A percentile compares a stretch with the other conserved stretches of the same genome.
These are phyloP conservation scores for Orthonychiurus folsomi DNA, from an alignment of 2,888 invertebrate genomes.

Conservation along the genomic window DNA sequence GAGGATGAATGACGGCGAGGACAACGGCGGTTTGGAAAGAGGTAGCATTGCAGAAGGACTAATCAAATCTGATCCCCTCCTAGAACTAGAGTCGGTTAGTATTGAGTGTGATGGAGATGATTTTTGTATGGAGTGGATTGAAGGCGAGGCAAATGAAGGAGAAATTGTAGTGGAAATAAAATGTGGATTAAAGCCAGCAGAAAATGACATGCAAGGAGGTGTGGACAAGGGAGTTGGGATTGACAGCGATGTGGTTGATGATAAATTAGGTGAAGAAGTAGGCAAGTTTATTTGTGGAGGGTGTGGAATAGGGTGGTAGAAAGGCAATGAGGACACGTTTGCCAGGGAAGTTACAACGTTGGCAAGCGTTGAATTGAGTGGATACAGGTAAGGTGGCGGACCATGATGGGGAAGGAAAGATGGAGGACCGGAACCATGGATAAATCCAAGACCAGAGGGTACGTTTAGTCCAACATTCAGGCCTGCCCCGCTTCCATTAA, in stretches of 20 bases:
- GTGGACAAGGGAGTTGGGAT: constrained; percentile 8
- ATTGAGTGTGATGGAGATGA: background rate
- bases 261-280: constrained; percentile 22
- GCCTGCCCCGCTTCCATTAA: background rate
- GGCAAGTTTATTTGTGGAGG: constrained; percentile 22
- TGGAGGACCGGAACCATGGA: constrained; percentile 6
- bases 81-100: background rate
- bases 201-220: constrained; percentile 9
- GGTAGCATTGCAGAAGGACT: constrained; percentile 26
- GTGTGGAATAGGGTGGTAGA: constrained; percentile 19
- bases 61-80: background rate
- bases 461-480: background rate
- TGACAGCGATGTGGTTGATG: constrained; percentile 5
- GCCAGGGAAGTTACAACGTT: constrained; percentile 17
- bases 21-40: constrained; percentile 38
- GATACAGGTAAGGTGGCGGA: constrained; percentile 17
- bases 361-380: constrained; percentile 16
- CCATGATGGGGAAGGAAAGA: constrained; percentile 1
- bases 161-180: background rate
- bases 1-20: constrained; percentile 36
- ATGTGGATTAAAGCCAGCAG: background rate
- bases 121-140: background rate
- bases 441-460: constrained; percentile 13
- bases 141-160: too few relatives aligned
- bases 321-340: constrained; percentile 14